Percentiles rank a stretch among this genome's conserved stretches.
Conservation (phyloP, 2,888 invertebrate species). For the Oasisia sp. region DNA sequence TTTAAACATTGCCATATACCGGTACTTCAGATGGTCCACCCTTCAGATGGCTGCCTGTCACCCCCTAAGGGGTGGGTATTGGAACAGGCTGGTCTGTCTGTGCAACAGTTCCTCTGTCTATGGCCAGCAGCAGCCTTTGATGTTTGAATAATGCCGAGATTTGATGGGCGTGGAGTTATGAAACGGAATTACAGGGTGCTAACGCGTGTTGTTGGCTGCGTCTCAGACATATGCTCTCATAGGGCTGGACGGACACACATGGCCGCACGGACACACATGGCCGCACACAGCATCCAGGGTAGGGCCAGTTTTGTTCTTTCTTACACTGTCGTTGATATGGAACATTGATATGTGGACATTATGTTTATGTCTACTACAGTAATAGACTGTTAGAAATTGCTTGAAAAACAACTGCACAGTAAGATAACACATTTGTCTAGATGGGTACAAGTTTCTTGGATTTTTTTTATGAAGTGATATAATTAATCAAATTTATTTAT, state of each 20-base stretch:
- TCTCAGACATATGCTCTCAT: background rate
- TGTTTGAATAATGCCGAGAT: background rate
- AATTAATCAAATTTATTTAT: background rate
- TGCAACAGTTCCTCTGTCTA: background rate
- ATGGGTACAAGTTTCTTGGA: background rate
- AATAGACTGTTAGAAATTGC: background rate
- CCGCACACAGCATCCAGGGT: background rate
- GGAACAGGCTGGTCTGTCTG: background rate
- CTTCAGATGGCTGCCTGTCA: background rate
- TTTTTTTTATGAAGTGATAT: background rate
- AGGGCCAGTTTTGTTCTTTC: background rate
- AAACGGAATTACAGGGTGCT: conserved; percentile 13
- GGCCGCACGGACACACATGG: background rate
- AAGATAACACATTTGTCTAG: background rate
- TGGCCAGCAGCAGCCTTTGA: background rate
- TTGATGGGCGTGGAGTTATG: background rate
- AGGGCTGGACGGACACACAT: background rate
- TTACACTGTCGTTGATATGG: background rate
- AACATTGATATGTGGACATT: background rate
- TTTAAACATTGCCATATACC: background rate
- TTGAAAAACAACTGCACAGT: background rate
- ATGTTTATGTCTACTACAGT: background rate
- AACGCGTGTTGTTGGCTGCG: background rate
- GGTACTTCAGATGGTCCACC: no score
- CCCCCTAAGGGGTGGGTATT: background rate